Evolutionary conservation across 2,888 invertebrate genomes (phyloP).

Genomic region (Heliconius cydno): DNA sequence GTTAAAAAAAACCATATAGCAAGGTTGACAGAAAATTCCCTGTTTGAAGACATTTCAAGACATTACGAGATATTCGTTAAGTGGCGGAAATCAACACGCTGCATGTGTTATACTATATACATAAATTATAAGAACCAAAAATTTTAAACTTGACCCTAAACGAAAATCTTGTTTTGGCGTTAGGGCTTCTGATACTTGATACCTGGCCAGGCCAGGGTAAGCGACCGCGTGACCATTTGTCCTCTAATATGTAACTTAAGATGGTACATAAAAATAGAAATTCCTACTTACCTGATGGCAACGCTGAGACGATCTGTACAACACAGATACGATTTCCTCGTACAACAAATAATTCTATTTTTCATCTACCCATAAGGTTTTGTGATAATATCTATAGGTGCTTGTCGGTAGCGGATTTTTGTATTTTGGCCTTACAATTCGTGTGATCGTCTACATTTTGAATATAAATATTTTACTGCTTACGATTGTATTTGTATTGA

Average conservation of each 20-base stretch:
- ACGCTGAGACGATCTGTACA: not conserved
- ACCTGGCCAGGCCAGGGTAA: constrained; percentile 10
- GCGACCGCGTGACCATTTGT: constrained; percentile 7
- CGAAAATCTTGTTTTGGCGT: not conserved
- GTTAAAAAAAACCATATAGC: too few species aligned
- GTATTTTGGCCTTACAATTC: too few species aligned
- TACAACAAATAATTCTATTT: too few species aligned
- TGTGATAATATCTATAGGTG: too few species aligned
- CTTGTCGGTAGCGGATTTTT: too few species aligned
- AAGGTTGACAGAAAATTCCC: not conserved
- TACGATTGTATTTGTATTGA: too few species aligned
- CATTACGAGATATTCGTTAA: not conserved
- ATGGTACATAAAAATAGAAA: not conserved
- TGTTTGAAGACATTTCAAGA: not conserved
- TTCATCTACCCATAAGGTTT: too few species aligned
- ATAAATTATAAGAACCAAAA: not conserved
- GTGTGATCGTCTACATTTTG: too few species aligned
- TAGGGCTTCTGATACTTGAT: constrained; percentile 1
- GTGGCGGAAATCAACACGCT: not conserved
- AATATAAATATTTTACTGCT: too few species aligned
- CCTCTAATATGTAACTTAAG: constrained; percentile 19
- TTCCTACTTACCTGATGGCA: constrained; percentile 2
- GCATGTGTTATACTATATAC: not conserved
- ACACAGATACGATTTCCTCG: not conserved
- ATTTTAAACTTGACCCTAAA: not conserved